These are phyloP conservation scores for Calliopsis andreniformis DNA, from an alignment of 1,140 invertebrate species.

Conservation along the genomic window DNA sequence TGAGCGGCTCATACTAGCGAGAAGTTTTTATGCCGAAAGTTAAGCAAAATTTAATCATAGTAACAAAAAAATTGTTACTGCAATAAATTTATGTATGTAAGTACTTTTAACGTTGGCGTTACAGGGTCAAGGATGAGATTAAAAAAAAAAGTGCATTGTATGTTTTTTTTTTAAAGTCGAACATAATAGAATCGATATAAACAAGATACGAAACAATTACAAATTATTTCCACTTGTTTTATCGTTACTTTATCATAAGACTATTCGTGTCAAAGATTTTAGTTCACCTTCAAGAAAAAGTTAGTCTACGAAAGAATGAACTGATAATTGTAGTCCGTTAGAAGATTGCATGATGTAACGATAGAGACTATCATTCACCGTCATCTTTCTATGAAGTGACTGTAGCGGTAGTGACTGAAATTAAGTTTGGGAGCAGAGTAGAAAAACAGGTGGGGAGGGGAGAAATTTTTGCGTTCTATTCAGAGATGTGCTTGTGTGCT, in stretches of 20 bases:
- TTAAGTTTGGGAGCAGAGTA: neutral
- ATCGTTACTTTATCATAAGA: neutral
- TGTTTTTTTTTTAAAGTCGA: too few species aligned
- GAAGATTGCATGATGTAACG: slow-evolving; percentile 49
- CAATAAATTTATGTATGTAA: too few species aligned
- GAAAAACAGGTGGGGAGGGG: too few species aligned
- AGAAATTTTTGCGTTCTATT: neutral
- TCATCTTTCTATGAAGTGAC: slow-evolving; percentile 12
- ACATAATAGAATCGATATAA: slow-evolving; percentile 13
- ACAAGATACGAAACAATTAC: neutral
- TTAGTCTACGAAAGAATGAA: neutral
- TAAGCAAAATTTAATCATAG: neutral
- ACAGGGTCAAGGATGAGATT: slow-evolving; percentile 26
- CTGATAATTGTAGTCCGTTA: neutral
- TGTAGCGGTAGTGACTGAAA: neutral
- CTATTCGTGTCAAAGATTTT: neutral
- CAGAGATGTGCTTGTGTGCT: neutral
- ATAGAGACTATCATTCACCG: too few species aligned
- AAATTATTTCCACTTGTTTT: neutral
- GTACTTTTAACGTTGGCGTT: neutral
- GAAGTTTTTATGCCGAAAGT: neutral
- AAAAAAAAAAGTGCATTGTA: slow-evolving; percentile 9
- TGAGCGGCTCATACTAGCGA: too few species aligned
- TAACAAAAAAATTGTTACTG: too few species aligned
- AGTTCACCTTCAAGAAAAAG: neutral